Conservation (phyloP, 2,797 vertebrate genomes). For the Argya squamiceps region DNA sequence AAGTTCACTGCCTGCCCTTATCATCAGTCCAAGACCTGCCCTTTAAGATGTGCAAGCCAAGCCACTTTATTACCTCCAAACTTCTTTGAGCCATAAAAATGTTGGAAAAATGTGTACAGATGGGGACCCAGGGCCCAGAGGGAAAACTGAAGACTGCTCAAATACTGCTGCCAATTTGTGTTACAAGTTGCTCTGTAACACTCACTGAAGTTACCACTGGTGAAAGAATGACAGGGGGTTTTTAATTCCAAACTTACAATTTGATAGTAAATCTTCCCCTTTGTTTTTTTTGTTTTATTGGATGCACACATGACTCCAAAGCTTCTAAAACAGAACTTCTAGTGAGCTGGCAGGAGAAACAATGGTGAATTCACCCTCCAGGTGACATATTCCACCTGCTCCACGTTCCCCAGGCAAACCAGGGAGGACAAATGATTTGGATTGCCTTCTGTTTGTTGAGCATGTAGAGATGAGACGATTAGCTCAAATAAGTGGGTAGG, state of each 20-base stretch:
- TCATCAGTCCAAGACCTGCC: not conserved
- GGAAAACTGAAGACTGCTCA: not conserved
- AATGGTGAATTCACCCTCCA: not conserved
- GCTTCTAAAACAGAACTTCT: not conserved
- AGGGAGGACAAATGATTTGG: not conserved
- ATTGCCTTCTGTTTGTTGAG: constrained; percentile 60
- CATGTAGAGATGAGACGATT: not conserved
- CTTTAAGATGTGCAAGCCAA: not conserved
- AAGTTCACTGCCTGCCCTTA: not conserved
- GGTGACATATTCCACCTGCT: not conserved
- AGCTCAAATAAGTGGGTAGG: constrained; percentile 52
- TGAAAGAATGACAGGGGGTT: fast-evolving
- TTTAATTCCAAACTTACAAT: not conserved
- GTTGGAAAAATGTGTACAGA: not conserved
- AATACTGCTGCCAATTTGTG: not conserved
- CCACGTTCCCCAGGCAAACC: not conserved
- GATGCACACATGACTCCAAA: not conserved
- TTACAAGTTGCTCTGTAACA: not conserved
- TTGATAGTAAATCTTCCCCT: not conserved
- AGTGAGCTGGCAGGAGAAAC: not conserved
- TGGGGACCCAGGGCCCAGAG: not conserved
- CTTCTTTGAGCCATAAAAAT: not conserved
- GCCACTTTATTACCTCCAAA: not conserved
- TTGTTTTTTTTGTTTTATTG: not conserved
- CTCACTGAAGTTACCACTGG: not conserved